A percentile compares a stretch with the other conserved stretches of the same genome.
Evolutionary conservation across 2,797 vertebrate genomes (phyloP).

Genomic region (Netta rufina): DNA sequence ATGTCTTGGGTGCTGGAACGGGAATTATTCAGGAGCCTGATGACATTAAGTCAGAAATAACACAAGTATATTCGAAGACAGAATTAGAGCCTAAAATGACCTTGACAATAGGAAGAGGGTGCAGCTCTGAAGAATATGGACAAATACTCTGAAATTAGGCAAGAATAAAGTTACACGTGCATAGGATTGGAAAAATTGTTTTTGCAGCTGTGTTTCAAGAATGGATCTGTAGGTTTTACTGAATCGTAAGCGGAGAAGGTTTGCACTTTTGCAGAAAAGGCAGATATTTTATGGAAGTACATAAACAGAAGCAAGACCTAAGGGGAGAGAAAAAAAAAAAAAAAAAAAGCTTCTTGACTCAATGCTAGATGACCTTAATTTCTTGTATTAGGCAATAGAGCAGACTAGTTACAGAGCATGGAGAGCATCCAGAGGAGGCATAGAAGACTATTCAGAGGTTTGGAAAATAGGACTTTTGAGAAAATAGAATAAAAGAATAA

Average conservation of each 20-base stretch:
- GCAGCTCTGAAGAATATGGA: background rate
- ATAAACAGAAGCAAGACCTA: background rate
- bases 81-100: background rate
- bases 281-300: background rate
- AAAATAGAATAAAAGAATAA: background rate
- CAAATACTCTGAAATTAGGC: background rate
- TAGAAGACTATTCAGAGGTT: background rate
- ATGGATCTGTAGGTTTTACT: background rate
- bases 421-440: background rate
- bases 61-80: background rate
- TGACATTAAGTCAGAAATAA: background rate
- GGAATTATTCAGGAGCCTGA: rapidly evolving
- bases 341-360: background rate
- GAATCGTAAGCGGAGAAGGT: background rate
- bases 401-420: background rate
- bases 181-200: background rate
- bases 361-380: background rate
- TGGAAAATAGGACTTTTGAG: background rate
- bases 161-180: background rate
- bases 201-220: background rate
- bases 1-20: background rate
- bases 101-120: background rate
- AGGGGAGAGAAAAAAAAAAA: background rate
- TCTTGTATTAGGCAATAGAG: background rate
- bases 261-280: background rate